Conservation (phyloP, 2,113 vertebrate genomes). For the Neodon shergylaensis region DNA sequence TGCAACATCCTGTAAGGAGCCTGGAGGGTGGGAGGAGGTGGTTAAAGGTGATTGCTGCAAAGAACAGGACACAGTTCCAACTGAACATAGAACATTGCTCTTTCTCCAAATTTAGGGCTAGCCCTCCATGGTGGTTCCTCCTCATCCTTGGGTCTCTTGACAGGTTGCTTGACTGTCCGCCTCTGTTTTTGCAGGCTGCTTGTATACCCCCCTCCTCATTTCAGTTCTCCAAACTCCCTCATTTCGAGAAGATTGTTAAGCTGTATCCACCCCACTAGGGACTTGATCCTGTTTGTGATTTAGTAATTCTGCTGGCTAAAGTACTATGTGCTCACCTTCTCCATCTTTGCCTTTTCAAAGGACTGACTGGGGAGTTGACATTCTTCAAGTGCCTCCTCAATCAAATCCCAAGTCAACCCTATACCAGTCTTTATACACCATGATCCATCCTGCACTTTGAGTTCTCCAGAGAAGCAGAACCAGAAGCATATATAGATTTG, state of each 20-base stretch:
- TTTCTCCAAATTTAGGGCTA: neutral
- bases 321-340: neutral
- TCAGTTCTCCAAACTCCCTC: neutral
- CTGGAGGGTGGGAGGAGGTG: neutral
- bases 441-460: neutral
- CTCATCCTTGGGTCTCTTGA: neutral
- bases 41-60: neutral
- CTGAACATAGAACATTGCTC: neutral
- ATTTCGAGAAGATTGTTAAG: neutral
- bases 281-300: neutral
- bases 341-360: neutral
- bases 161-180: neutral
- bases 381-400: neutral
- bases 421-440: neutral
- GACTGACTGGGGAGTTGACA: slow-evolving; percentile 8
- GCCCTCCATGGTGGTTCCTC: neutral
- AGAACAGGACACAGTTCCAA: neutral
- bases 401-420: neutral
- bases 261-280: neutral
- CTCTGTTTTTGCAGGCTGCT: neutral
- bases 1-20: neutral
- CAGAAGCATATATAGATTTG: neutral
- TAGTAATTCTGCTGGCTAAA: neutral
- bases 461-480: neutral
- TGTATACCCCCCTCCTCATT: neutral